phyloP scores from a whole-genome alignment of 2,888 invertebrate species.

The Drosophila cracens region DNA sequence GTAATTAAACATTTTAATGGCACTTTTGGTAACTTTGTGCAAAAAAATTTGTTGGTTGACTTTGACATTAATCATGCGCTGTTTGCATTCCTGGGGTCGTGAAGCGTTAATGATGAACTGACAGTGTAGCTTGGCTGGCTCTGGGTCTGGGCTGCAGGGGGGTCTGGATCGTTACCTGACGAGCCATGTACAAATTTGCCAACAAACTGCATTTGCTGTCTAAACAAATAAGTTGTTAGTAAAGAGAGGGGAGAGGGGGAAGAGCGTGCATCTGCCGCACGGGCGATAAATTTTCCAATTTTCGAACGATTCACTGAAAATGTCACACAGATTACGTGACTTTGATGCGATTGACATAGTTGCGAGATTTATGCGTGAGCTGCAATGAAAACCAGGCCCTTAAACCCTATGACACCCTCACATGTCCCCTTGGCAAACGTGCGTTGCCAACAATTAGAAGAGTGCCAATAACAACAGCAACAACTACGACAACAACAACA shows the following conservation, averaged over 20 bases:
- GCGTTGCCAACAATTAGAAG: constrained; percentile 74
- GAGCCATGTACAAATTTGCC: constrained; percentile 28
- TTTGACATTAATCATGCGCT: constrained; percentile 75
- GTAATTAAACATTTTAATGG: constrained; percentile 56
- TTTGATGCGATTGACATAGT: constrained; percentile 80
- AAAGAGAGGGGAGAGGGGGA: not conserved
- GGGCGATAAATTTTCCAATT: constrained; percentile 74
- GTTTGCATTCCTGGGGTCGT: constrained; percentile 50
- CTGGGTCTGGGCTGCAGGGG: constrained; percentile 6
- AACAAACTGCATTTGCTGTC: constrained; percentile 18
- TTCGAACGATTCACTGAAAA: constrained; percentile 79
- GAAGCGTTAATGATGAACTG: constrained; percentile 65
- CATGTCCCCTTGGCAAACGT: constrained; percentile 51
- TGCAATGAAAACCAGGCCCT: constrained; percentile 45
- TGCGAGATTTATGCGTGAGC: constrained; percentile 79
- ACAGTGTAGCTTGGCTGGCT: not conserved
- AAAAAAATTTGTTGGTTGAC: constrained; percentile 49
- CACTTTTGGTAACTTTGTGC: constrained; percentile 26
- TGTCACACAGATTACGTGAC: constrained; percentile 82
- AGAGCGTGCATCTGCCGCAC: constrained; percentile 43
- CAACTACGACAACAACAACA: constrained; percentile 22
- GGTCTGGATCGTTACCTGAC: constrained; percentile 23
- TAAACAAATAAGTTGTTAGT: constrained; percentile 42
- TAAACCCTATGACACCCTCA: constrained; percentile 15
- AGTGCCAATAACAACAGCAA: constrained; percentile 39